Conservation (phyloP, 2,797 vertebrate genomes). For the Rhinophrynus dorsalis region DNA sequence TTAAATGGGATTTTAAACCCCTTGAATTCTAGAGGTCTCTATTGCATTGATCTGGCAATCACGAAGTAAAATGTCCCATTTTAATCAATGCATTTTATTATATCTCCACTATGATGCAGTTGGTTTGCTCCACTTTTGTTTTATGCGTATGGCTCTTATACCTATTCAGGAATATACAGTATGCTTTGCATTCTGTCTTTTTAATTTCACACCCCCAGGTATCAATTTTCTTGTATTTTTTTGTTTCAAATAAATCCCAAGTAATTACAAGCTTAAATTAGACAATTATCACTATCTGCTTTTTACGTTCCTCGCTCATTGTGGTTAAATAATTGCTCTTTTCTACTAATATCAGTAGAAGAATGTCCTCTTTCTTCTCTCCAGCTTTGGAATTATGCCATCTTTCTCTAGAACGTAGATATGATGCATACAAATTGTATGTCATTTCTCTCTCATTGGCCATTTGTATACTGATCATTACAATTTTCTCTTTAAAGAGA, state of each 20-base stretch:
- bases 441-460: not conserved
- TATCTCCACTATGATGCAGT: too few relatives aligned
- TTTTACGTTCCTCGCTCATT: slow-evolving; percentile 26
- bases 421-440: not conserved
- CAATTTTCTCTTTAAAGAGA: not conserved
- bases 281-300: slow-evolving; percentile 42
- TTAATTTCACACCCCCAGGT: slow-evolving; percentile 30
- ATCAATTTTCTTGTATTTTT: slow-evolving; percentile 18
- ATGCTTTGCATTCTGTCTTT: not conserved
- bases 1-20: too few relatives aligned
- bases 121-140: too few relatives aligned
- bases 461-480: not conserved
- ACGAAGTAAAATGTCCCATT: too few relatives aligned
- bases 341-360: slow-evolving; percentile 11
- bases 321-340: slow-evolving; percentile 32
- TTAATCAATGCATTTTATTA: too few relatives aligned
- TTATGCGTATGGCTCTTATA: too few relatives aligned
- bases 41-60: too few relatives aligned
- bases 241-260: slow-evolving; percentile 10
- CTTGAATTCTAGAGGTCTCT: too few relatives aligned
- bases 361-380: slow-evolving; percentile 9
- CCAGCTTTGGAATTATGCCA: not conserved
- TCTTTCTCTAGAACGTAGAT: slow-evolving; percentile 2
- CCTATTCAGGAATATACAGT: too few relatives aligned
- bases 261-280: slow-evolving; percentile 39